Evolutionary conservation across 2,113 vertebrate species (phyloP).

Genomic region (Corythoichthys intestinalis): DNA sequence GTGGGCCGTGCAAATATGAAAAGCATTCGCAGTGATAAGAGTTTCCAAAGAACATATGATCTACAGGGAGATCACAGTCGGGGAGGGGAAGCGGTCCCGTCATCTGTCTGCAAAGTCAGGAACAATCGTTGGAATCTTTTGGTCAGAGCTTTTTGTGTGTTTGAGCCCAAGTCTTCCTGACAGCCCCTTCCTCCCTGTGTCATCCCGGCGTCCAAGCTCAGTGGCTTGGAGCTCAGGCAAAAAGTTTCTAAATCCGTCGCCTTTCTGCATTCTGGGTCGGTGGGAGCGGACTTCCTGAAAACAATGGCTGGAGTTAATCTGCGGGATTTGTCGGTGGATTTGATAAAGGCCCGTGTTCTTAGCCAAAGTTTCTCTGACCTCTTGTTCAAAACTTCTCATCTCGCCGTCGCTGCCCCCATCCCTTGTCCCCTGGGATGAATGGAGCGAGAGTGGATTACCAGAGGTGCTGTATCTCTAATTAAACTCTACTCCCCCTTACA

Average conservation of each 20-base stretch:
- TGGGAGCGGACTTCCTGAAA: slow-evolving; percentile 68
- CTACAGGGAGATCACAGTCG: slow-evolving; percentile 65
- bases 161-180: slow-evolving; percentile 57
- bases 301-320: slow-evolving; percentile 70
- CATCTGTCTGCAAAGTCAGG: slow-evolving; percentile 60
- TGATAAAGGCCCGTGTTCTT: slow-evolving; percentile 61
- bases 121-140: slow-evolving; percentile 69
- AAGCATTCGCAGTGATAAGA: slow-evolving; percentile 59
- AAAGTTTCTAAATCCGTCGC: slow-evolving; percentile 52
- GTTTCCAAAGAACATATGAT: slow-evolving; percentile 74
- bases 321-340: slow-evolving; percentile 64
- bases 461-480: slow-evolving; percentile 65
- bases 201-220: slow-evolving; percentile 49
- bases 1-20: slow-evolving; percentile 62
- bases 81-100: slow-evolving; percentile 57
- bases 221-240: slow-evolving; percentile 55
- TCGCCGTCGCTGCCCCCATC: slow-evolving; percentile 30
- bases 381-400: slow-evolving; percentile 66
- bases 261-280: slow-evolving; percentile 50
- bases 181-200: slow-evolving; percentile 56
- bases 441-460: slow-evolving; percentile 62
- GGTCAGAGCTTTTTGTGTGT: slow-evolving; percentile 47
- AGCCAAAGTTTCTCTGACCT: slow-evolving; percentile 65
- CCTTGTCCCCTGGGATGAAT: slow-evolving; percentile 43
- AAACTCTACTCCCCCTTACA: slow-evolving; percentile 55